Base-by-base conservation (phyloP, 2,888 invertebrate species). In the Agrotis clavis region DNA sequence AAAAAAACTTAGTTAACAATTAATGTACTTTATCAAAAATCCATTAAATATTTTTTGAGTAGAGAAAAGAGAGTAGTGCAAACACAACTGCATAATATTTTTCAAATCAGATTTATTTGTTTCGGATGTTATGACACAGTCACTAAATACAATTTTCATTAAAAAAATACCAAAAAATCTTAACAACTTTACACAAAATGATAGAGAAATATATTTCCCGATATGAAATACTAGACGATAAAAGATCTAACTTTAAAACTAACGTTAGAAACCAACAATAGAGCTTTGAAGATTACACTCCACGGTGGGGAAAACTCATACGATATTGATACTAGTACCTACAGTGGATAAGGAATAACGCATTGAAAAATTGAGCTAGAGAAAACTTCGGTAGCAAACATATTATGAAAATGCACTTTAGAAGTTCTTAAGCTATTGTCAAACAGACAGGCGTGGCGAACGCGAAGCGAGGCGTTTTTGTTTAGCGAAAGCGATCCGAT, bases 361-460 rank as follows among this genome's bases (percentile, higher is more conserved):
- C 53, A 53, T 62, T 62, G 67, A 19, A 60, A 67, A 54, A 47
- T 63, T 51, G 19, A 54, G 45, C 21, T 30, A 25, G 5, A 19
- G 16, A 30, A 65, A 25, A 51, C 21, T 63, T 51, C 18, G 16
- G 13, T 41, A 25, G 19, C 48, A 21, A n/a, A 63, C 16, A 47
- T 50, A 35, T 21, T 56, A 56, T 47, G 16, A 77, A 54, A 72
- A 79, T 71, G 63, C 53, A 35, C 18, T 35, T 14, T 5, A 65
- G 18, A 11, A 35, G 5, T 30, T 35, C 7, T 18, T 13, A 25
- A 25, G n/a, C n/a, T n/a, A n/a, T n/a, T n/a, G n/a, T n/a, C n/a
- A n/a, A n/a, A n/a, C n/a, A n/a, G n/a, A n/a, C n/a, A n/a, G n/a
- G n/a, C n/a, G n/a, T n/a, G n/a, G n/a, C n/a, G n/a, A n/a, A n/a